Conservation (phyloP, 2,797 vertebrate species). For the Coranthus polyacanthus region DNA sequence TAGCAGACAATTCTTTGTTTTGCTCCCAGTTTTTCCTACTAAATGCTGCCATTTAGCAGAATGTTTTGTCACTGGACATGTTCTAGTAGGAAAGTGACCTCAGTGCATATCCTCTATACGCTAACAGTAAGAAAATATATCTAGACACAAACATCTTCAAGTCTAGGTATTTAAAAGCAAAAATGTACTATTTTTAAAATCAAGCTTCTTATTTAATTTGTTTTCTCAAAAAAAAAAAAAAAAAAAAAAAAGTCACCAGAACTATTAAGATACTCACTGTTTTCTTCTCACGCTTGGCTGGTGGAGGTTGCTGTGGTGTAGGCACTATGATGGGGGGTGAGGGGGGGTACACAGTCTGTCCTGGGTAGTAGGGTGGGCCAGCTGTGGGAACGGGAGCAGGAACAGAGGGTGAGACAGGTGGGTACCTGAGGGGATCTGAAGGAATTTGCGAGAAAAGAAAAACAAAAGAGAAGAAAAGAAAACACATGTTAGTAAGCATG, state of each 20-base stretch:
- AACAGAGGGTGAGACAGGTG: slow-evolving; percentile 78
- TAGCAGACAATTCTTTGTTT: too few relatives aligned
- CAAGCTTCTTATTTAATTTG: too few relatives aligned
- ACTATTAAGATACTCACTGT: slow-evolving; percentile 87
- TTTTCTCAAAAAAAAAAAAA: too few relatives aligned
- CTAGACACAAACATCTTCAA: too few relatives aligned
- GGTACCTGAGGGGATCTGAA: slow-evolving; percentile 82
- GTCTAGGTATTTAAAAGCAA: too few relatives aligned
- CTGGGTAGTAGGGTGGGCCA: slow-evolving; percentile 92
- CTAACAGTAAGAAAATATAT: too few relatives aligned
- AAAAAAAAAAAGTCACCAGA: background rate
- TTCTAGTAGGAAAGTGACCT: too few relatives aligned
- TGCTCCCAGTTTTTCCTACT: too few relatives aligned
- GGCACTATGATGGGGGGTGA: slow-evolving; percentile 97
- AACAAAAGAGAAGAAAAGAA: slow-evolving; percentile 28
- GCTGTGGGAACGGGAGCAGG: slow-evolving; percentile 80
- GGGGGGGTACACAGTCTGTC: slow-evolving; percentile 93
- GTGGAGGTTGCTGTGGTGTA: slow-evolving; percentile 94
- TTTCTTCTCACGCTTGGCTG: slow-evolving; percentile 97
- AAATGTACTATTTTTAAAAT: too few relatives aligned
- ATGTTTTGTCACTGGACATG: too few relatives aligned
- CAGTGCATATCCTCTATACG: too few relatives aligned
- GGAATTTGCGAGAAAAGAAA: slow-evolving; percentile 10
- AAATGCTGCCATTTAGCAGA: too few relatives aligned
- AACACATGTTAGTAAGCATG: slow-evolving; percentile 26